phyloP scores from a whole-genome alignment of 2,797 vertebrate genomes.

The Myotis planiceps region DNA sequence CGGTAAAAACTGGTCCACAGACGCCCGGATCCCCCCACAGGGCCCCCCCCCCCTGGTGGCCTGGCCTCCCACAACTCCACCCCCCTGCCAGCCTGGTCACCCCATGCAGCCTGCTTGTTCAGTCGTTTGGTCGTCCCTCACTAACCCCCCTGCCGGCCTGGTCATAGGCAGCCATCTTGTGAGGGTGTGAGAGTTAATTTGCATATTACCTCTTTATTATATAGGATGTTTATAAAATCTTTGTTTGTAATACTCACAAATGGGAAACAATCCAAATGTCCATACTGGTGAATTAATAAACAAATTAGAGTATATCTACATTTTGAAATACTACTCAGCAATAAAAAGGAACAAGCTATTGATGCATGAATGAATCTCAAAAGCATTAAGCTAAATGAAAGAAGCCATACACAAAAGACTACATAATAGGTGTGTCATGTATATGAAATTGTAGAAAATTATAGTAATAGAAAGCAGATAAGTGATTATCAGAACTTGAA shows the following conservation, averaged over 20 bases:
- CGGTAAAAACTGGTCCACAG: too few relatives aligned
- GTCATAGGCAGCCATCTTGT: too few relatives aligned
- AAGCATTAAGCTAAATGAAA: background rate
- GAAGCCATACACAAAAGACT: background rate
- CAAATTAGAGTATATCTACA: background rate
- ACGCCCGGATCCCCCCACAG: too few relatives aligned
- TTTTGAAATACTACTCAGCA: background rate
- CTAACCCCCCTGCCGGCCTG: too few relatives aligned
- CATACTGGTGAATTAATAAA: background rate
- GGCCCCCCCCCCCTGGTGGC: too few relatives aligned
- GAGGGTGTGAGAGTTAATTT: too few relatives aligned
- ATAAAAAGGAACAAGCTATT: background rate
- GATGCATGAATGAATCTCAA: background rate
- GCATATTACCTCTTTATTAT: too few relatives aligned
- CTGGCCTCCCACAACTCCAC: too few relatives aligned
- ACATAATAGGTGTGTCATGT: background rate
- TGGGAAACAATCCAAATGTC: background rate
- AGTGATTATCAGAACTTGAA: background rate
- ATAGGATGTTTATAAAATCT: background rate
- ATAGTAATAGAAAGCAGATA: background rate
- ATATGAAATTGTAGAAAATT: slow-evolving; percentile 1
- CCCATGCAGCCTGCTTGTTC: too few relatives aligned
- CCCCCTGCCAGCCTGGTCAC: too few relatives aligned
- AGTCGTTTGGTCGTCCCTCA: too few relatives aligned
- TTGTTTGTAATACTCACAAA: background rate